Base-by-base conservation (phyloP, 2,888 invertebrate species). In the Ernsta delagoae region DNA sequence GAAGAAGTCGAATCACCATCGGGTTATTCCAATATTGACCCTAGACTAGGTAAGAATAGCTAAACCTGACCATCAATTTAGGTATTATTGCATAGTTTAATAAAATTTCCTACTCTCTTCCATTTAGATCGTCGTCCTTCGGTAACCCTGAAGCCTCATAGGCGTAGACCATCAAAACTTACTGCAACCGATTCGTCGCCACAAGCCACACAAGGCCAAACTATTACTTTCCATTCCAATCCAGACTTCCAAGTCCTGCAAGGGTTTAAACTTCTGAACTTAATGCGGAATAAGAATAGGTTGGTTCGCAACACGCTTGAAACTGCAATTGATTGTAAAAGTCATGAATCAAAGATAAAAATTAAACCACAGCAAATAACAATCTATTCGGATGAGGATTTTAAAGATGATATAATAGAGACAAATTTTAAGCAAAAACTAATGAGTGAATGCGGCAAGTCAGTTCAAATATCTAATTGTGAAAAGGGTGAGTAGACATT, bases 191-290 rank as follows among this genome's bases (percentile, higher is more conserved):
- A 86, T 65, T 70, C 72, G 5, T 67, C 73, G 31, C 78, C 79
- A 53, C 75, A 83, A n/a, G n/a, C n/a, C 57, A 76, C 80, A 5
- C 85, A 85, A 74, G 87, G 84, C 65, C 84, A 86, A 70, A 85
- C 86, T 1, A 81, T 92, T 31, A 87, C 77, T 70, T 91, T 86
- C 63, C 86, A 87, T 59, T 85, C 92, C 0, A 86, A 86, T 56
- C 92, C 92, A 53, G 84, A 92, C 75, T 93, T 92, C 65, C 85
- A 89, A 75, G 87, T 90, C 4, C 73, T 92, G 50, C 83, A 89
- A 79, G 88, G 88, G 34, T 92, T 90, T 73, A 92, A 92, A 79
- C 83, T 92, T 1, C 77, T 88, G 31, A 90, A 92, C 76, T 80
- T 92, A 70, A 77, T 80, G 43, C 79, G 78, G 61, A 83, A 81